Evolutionary conservation across 2,888 invertebrate genomes (phyloP).

Genomic region (Tipula unca): DNA sequence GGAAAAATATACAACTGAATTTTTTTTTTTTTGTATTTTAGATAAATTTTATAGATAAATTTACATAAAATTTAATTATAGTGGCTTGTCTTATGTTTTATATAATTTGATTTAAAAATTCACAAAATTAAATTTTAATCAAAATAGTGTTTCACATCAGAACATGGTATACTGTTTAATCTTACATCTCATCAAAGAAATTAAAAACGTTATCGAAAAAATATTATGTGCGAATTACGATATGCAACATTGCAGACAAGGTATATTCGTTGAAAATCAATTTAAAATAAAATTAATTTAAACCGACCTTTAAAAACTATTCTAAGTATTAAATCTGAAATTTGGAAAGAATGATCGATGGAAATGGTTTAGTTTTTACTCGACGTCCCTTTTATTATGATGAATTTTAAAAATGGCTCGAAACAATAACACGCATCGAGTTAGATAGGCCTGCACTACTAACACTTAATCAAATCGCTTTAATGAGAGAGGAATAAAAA

Average conservation of each 20-base stretch:
- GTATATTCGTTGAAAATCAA: no score
- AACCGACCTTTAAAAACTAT: no score
- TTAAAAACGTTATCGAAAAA: no score
- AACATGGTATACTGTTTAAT: background rate
- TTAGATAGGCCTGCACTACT: background rate
- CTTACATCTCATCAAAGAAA: no score
- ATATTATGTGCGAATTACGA: no score
- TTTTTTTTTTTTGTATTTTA: background rate
- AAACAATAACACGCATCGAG: background rate
- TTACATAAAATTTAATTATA: background rate
- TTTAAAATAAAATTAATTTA: no score
- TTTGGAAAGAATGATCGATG: no score
- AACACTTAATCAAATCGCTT: background rate
- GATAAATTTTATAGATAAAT: conserved; percentile 8
- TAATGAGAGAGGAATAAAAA: background rate
- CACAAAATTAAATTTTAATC: background rate
- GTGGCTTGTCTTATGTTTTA: background rate
- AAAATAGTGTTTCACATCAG: background rate
- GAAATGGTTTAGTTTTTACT: no score
- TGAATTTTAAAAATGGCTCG: no score
- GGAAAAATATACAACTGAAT: background rate
- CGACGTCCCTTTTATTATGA: no score
- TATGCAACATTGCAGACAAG: no score
- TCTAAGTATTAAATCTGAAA: no score
- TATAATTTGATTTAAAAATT: background rate